A percentile compares a stretch with the other conserved stretches of the same genome.
phyloP scores from a whole-genome alignment of 2,888 invertebrate genomes.

The Platynereis dumerilii region DNA sequence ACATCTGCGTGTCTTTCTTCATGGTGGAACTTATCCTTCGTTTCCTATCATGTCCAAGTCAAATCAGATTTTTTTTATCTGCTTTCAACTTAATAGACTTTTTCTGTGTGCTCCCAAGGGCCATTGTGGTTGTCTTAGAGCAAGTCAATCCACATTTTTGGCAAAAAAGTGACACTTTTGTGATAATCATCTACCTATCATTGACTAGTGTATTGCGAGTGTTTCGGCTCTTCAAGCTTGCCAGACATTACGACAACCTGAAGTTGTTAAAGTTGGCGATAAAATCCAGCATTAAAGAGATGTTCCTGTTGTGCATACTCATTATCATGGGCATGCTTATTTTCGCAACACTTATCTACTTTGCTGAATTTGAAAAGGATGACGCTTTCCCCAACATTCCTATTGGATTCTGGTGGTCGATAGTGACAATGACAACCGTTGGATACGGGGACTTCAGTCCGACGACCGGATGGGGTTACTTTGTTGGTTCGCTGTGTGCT shows the following conservation, averaged over 20 bases:
- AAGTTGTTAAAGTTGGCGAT: conserved; percentile 25
- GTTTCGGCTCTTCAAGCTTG: conserved; percentile 28
- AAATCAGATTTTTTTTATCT: conserved; percentile 21
- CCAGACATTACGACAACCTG: conserved; percentile 26
- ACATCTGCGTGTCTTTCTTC: conserved; percentile 20
- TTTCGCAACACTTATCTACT: conserved; percentile 29
- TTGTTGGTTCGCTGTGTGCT: conserved; percentile 28
- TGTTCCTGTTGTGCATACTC: conserved; percentile 25
- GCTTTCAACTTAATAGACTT: conserved; percentile 29
- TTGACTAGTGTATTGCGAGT: conserved; percentile 26
- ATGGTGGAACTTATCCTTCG: conserved; percentile 18
- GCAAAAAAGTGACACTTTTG: conserved; percentile 15
- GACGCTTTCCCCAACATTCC: conserved; percentile 25
- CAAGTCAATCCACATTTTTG: neutral
- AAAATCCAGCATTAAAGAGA: conserved; percentile 16
- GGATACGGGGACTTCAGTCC: conserved; percentile 32
- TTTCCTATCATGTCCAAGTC: conserved; percentile 26
- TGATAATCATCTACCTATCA: conserved; percentile 23
- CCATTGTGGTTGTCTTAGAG: conserved; percentile 11
- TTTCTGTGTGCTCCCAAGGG: conserved; percentile 31
- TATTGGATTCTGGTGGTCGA: conserved; percentile 30
- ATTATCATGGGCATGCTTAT: conserved; percentile 28
- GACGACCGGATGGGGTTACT: conserved; percentile 20
- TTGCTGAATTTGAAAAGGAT: conserved; percentile 25
- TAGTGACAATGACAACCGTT: conserved; percentile 34